Evolutionary conservation across 2,888 invertebrate species (phyloP).

Genomic region (Exephanes ischioxanthus): DNA sequence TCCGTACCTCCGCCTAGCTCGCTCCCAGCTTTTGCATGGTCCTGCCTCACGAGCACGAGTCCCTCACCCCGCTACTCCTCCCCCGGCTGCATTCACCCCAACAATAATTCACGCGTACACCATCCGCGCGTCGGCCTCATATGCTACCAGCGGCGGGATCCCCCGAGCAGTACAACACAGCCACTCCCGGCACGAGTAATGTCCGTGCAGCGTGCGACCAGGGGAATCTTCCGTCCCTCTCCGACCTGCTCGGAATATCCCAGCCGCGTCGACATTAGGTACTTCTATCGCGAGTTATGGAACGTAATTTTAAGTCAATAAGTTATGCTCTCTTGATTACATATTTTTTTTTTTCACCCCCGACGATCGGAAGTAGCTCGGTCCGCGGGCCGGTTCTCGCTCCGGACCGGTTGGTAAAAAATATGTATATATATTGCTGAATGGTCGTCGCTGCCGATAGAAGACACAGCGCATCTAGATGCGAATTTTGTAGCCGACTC

Average conservation of each 20-base stretch:
- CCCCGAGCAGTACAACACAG: slow-evolving; percentile 47
- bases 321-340: slow-evolving; percentile 28
- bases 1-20: slow-evolving; percentile 27
- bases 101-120: slow-evolving; percentile 72
- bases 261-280: slow-evolving; percentile 46
- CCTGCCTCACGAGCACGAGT: slow-evolving; percentile 31
- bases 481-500: no score
- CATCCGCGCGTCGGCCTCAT: slow-evolving; percentile 68
- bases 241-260: slow-evolving; percentile 7
- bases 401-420: no score
- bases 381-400: neutral
- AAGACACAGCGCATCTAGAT: no score
- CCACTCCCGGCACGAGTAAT: slow-evolving; percentile 61
- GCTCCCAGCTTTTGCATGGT: slow-evolving; percentile 35
- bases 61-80: slow-evolving; percentile 47
- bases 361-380: neutral
- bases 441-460: no score
- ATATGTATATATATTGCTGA: no score
- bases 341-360: neutral
- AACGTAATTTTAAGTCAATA: slow-evolving; percentile 45
- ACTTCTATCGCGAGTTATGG: slow-evolving; percentile 49
- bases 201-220: slow-evolving; percentile 60
- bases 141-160: slow-evolving; percentile 64
- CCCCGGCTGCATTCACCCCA: slow-evolving; percentile 63
- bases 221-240: slow-evolving; percentile 25